These are phyloP conservation scores for Chironomus tentans DNA, from an alignment of 2,888 invertebrate genomes.

Conservation along the genomic window DNA sequence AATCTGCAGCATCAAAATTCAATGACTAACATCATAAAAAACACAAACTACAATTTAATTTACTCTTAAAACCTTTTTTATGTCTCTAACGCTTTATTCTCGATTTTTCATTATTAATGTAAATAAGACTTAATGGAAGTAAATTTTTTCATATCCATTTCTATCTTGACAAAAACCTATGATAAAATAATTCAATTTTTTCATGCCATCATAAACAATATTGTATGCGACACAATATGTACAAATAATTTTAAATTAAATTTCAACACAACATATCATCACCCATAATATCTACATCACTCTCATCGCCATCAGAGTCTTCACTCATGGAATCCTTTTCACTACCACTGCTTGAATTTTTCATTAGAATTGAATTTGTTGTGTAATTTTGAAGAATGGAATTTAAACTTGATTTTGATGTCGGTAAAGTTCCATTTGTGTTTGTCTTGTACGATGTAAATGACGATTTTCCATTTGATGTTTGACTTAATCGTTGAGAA, in stretches of 20 bases:
- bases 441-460: background rate
- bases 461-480: background rate
- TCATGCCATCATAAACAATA: too few species aligned
- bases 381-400: slow-evolving; percentile 22
- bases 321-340: slow-evolving; percentile 40
- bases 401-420: slow-evolving; percentile 20
- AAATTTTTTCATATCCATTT: too few species aligned
- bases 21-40: too few species aligned
- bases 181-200: too few species aligned
- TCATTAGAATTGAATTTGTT: slow-evolving; percentile 19
- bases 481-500: background rate
- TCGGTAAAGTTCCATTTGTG: background rate
- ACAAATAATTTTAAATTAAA: background rate
- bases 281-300: slow-evolving; percentile 42
- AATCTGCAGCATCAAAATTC: too few species aligned
- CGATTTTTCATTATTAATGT: too few species aligned
- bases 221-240: too few species aligned
- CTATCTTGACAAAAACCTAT: too few species aligned
- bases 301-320: slow-evolving; percentile 38
- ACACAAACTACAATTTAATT: too few species aligned
- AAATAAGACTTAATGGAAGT: too few species aligned
- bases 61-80: too few species aligned
- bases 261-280: slow-evolving; percentile 35
- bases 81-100: too few species aligned
- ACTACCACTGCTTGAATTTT: slow-evolving; percentile 28